Evolutionary conservation across 1,140 invertebrate species (phyloP), one percentile per base, ranked within the genome.

Genomic region (Drosophila repleta): DNA sequence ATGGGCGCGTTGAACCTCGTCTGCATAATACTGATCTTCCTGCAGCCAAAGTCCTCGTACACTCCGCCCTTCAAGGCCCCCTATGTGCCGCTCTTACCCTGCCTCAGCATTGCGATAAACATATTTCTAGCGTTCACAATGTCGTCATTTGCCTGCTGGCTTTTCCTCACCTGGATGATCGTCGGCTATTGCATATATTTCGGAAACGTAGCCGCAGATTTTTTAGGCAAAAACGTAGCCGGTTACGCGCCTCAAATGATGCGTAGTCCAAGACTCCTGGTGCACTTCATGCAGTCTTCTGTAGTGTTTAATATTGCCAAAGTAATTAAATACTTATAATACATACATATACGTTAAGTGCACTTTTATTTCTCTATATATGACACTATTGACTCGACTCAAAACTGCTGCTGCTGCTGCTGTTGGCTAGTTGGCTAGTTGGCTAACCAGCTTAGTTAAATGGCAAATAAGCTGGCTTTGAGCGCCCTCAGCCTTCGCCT

Each of bases 81-180:
- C 0, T 92, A 96, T 15, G 97, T 98, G 11, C 97, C 97, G 1
- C 92, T 97, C 18, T 93, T 98, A 39, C 97, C 97, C 0, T 95
- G 95, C 69, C 76, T 97, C 1, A 97, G 96, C 91, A 95, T 98
- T 60, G 94, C 97, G 46, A 94, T 96, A 67, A 98, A 98, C 92
- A 91, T 97, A 32, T 96, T 97, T 91, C 93, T 98, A 20, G 98
- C 98, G 96, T 93, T 97, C 72, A 96, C 97, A 92, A 92, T 98
- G 57, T 95, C 96, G 81, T 88, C 93, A 20, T 93, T 95, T 72
- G 98, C 97, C 1, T 98, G 97, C 32, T 39, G 37, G 37, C 37
- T 97, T 1, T 29, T 6, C 29, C 7, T 7, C n/a, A 93, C 96
- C 35, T 98, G 97, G 97, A 94, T 98, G 88, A 75, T 93, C 8